Percentiles rank a stretch among this genome's conserved stretches.
phyloP scores from a whole-genome alignment of 2,113 vertebrate genomes.

The Galbula dea region DNA sequence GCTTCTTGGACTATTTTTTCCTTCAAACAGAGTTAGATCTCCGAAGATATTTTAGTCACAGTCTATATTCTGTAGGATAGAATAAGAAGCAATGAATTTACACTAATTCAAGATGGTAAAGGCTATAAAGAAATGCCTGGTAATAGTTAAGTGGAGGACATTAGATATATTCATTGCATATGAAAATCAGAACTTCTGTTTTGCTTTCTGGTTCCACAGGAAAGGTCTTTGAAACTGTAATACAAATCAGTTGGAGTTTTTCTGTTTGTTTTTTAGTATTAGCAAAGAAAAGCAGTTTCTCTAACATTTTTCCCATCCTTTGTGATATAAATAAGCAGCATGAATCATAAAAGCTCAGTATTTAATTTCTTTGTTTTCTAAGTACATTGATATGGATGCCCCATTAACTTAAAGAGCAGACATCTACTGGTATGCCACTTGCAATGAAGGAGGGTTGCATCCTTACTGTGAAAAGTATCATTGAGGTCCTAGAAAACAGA shows the following conservation, averaged over 20 bases:
- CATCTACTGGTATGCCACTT: not conserved
- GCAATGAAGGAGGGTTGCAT: not conserved
- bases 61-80: not conserved
- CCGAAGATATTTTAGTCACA: not conserved
- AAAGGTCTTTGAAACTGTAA: not conserved
- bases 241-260: not conserved
- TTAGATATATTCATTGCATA: not conserved
- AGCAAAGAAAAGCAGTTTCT: not conserved
- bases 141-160: not conserved
- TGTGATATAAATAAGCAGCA: not conserved
- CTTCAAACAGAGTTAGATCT: not conserved
- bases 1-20: not conserved
- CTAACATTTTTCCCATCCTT: not conserved
- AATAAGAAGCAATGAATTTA: not conserved
- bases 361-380: not conserved
- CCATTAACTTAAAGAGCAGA: not conserved
- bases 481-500: not conserved
- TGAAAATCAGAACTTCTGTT: not conserved
- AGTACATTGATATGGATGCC: not conserved
- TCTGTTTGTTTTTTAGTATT: not conserved
- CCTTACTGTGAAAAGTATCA: not conserved
- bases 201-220: not conserved
- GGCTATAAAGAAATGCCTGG: not conserved
- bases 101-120: not conserved
- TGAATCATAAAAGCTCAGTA: not conserved